These are phyloP conservation scores for Pseudococcus viburni DNA, from an alignment of 2,888 invertebrate species.

Conservation along the genomic window DNA sequence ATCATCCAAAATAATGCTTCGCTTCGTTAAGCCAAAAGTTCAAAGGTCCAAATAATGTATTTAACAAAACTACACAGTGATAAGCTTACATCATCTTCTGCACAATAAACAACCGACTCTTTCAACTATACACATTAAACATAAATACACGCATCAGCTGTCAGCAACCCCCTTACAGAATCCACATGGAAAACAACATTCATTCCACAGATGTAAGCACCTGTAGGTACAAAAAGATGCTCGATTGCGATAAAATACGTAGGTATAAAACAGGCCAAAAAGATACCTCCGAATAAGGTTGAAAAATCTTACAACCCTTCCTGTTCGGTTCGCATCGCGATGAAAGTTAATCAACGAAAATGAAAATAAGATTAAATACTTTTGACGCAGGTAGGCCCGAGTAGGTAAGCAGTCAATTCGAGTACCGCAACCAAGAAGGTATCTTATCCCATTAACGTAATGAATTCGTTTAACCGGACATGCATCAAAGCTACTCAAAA, in stretches of 20 bases:
- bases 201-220: too few relatives aligned
- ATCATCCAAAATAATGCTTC: too few relatives aligned
- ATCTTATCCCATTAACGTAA: constrained; percentile 49
- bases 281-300: background rate
- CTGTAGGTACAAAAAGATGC: background rate
- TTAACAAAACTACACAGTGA: too few relatives aligned
- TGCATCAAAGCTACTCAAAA: constrained; percentile 38
- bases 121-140: too few relatives aligned
- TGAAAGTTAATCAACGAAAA: constrained; percentile 42
- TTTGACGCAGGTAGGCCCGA: background rate
- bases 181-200: too few relatives aligned
- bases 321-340: background rate
- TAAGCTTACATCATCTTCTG: too few relatives aligned
- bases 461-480: constrained; percentile 54
- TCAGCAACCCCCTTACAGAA: too few relatives aligned
- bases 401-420: background rate
- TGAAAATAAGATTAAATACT: constrained; percentile 47
- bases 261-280: background rate
- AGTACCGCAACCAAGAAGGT: background rate
- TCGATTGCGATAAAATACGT: background rate
- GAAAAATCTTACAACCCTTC: background rate
- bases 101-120: too few relatives aligned
- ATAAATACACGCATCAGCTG: too few relatives aligned
- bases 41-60: background rate
- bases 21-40: background rate